Base-by-base conservation (phyloP, 2,113 vertebrate genomes). In the Murina feae region DNA sequence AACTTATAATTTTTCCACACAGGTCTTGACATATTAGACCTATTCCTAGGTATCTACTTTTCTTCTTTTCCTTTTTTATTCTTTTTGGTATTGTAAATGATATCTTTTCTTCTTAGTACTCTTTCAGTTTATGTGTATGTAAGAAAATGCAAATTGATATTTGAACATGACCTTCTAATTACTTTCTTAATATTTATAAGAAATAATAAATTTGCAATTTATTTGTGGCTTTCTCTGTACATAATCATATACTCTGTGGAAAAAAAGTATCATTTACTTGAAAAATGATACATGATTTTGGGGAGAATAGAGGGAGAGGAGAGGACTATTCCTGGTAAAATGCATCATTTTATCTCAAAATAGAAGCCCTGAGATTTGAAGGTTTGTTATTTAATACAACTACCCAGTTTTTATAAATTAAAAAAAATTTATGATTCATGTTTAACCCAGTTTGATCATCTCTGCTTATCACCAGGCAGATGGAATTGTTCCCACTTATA, bases 31-130 rank as follows among this genome's bases (percentile, higher is more conserved):
- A 93, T 32, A 23, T 63, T 65, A 91, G 44, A 53, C 44, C 75
- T 63, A 55, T 17, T 76, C 21, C 20, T 65, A 65, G 10, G 28
- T 51, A 16, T 87, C 28, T 30, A 51, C 12, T 51, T 44, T 81
- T 65, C 71, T 30, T 6, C 6, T 44, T 32, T 47, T 28, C 16
- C 16, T 18, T 35, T 74, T 39, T n/a, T 66, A 63, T 72, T 95
- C n/a, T 83, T 72, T 37, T 66, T 39, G 25, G 66, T 89, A 23
- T 32, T 93, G 17, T 93, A 94, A 81, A 71, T 60, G 21, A 7
- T 69, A 74, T 17, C 14, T 80, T 90, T 86, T 78, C 49, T 69
- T 76, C 13, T 37, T 60, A 30, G 37, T 76, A 37, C n/a, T 37
- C 39, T 88, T 95, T 28, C 9, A 80, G 42, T 65, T 81, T 65